Evolutionary conservation across 2,888 invertebrate species (phyloP).

Genomic region (Mesorhabditis belari): DNA sequence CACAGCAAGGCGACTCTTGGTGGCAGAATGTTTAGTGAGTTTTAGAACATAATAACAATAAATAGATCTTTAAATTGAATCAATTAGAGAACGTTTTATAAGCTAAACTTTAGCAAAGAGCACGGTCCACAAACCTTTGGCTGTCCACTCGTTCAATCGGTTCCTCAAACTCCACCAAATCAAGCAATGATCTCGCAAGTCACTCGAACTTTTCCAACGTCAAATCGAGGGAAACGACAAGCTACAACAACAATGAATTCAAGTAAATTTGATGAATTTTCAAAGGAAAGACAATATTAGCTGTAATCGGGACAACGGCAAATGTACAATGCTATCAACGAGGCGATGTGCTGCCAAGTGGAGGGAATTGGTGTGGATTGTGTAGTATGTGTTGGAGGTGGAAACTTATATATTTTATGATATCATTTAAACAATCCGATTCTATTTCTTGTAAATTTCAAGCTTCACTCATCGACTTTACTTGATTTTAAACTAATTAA

Average conservation of each 20-base stretch:
- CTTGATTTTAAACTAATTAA: too few species aligned
- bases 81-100: too few species aligned
- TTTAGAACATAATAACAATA: too few species aligned
- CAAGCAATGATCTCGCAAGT: not conserved
- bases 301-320: not conserved
- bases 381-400: not conserved
- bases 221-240: not conserved
- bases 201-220: not conserved
- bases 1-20: not conserved
- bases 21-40: not conserved
- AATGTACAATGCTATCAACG: not conserved
- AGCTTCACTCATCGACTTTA: too few species aligned
- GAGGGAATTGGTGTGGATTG: not conserved
- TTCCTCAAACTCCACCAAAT: too few species aligned
- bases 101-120: too few species aligned
- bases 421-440: too few species aligned
- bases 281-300: not conserved
- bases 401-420: not conserved
- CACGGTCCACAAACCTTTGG: too few species aligned
- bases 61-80: too few species aligned
- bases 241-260: not conserved
- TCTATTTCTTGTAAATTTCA: too few species aligned
- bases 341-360: not conserved
- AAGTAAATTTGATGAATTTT: not conserved
- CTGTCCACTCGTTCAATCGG: too few species aligned